phyloP scores from a whole-genome alignment of 2,797 vertebrate species.

The Macropodus opercularis region DNA sequence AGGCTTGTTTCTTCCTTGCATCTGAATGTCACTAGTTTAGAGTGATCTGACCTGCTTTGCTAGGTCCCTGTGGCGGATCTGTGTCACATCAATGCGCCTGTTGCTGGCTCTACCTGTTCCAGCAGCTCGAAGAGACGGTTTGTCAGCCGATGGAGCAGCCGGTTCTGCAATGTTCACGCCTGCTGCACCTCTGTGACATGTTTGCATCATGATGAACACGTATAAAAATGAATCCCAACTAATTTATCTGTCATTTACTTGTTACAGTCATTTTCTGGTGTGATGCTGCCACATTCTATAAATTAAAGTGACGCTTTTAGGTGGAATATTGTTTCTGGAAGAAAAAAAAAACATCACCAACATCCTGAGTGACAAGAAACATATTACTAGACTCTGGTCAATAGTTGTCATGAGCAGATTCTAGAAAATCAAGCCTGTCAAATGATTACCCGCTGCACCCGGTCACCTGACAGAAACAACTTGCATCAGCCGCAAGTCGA shows the following conservation, averaged over 20 bases:
- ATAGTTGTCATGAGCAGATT: conserved; percentile 31
- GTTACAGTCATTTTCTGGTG: conserved; percentile 3
- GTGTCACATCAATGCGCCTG: conserved; percentile 47
- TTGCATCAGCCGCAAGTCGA: no score
- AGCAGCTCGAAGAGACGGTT: conserved; percentile 10
- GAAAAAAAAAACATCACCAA: background rate
- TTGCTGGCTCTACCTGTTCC: conserved; percentile 36
- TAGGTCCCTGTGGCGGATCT: conserved; percentile 47
- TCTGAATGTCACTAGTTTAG: conserved; percentile 55
- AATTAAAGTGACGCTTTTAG: no score
- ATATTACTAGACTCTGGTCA: conserved; percentile 25
- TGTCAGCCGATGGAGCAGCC: no score
- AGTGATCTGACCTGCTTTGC: conserved; percentile 51
- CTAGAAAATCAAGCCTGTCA: conserved; percentile 29
- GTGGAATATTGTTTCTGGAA: background rate
- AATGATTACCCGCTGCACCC: conserved; percentile 43
- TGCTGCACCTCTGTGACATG: no score
- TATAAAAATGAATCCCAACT: no score
- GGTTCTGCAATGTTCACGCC: no score
- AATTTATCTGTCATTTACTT: conserved; percentile 1
- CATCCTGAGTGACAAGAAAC: background rate
- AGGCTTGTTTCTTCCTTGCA: conserved; percentile 42
- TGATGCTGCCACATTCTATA: background rate
- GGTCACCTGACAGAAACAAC: conserved; percentile 5
- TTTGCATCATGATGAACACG: no score